Conservation (phyloP, 2,113 vertebrate genomes). For the Natator depressus region DNA sequence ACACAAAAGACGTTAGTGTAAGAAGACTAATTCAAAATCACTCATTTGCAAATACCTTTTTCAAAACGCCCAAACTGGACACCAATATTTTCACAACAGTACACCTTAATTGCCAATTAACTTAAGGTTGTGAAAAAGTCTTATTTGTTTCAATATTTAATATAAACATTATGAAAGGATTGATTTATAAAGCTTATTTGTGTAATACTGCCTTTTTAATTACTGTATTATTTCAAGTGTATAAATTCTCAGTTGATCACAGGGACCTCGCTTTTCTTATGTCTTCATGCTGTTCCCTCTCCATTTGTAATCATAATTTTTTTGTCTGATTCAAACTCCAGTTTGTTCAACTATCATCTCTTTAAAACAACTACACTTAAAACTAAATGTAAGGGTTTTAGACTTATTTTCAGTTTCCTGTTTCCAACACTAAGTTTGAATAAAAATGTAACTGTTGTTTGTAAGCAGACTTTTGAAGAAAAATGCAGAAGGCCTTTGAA, state of each 20-base stretch:
- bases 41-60: not conserved
- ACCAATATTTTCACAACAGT: not conserved
- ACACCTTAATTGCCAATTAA: not conserved
- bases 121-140: not conserved
- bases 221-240: not conserved
- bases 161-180: too few species aligned
- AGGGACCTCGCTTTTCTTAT: not conserved
- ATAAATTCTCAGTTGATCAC: not conserved
- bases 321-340: not conserved
- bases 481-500: not conserved
- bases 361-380: too few species aligned
- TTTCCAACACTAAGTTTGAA: too few species aligned
- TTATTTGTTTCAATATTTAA: not conserved
- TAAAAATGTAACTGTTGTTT: too few species aligned
- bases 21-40: not conserved
- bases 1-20: not conserved
- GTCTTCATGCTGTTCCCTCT: not conserved
- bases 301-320: not conserved
- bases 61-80: fast-evolving
- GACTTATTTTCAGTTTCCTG: too few species aligned
- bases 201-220: not conserved
- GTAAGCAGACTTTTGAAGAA: too few species aligned
- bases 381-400: too few species aligned
- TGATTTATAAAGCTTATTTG: not conserved
- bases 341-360: not conserved